Evolutionary conservation across 2,113 vertebrate species (phyloP), one percentile per base, ranked within the genome.

Genomic region (Glareola pratincola): DNA sequence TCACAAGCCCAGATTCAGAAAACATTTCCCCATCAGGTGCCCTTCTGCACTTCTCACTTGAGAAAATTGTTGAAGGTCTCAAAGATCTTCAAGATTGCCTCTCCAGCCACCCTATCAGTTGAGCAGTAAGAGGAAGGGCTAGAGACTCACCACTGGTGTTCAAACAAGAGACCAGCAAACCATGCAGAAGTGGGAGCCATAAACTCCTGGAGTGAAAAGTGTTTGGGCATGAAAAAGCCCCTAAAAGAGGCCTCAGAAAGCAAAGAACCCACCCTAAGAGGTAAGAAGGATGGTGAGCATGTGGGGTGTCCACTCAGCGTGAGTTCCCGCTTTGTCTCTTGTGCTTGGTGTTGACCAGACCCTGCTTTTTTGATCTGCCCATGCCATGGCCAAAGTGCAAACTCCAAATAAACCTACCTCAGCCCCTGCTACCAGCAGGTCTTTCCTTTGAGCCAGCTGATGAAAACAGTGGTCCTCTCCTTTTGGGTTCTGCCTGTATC

Each of bases 391-490:
- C 29, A 23, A 67, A 81, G 20, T 8, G 5, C 45, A 66, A 50
- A 30, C 17, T 24, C n/a, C 34, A 56, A 34, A 23, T 19, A 50
- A 75, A 43, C 39, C 11, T 30, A 34, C 56, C 45, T 43, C 63
- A 56, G 24, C 12, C 20, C 16, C 57, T 6, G 23, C 14, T 0
- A 0, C 22, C 5, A 1, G 24, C 39, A 73, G 36, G 5, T 15
- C 37, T 37, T 60, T 26, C 34, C 53, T 80, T 53, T n/a, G 3
- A 63, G 6, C 32, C 53, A 32, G 29, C 4, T 43, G 30, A 51
- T 14, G 27, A 36, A 21, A 57, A 6, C 7, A 5, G 4, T 13
- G 36, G 8, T 73, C 54, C 21, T 43, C 68, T 56, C 27, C 41
- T 23, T 37, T 16, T 32, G 48, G 7, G 11, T 4, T 59, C 34